Conservation (phyloP, 1,140 invertebrate species). For the Drosophila orosa region DNA sequence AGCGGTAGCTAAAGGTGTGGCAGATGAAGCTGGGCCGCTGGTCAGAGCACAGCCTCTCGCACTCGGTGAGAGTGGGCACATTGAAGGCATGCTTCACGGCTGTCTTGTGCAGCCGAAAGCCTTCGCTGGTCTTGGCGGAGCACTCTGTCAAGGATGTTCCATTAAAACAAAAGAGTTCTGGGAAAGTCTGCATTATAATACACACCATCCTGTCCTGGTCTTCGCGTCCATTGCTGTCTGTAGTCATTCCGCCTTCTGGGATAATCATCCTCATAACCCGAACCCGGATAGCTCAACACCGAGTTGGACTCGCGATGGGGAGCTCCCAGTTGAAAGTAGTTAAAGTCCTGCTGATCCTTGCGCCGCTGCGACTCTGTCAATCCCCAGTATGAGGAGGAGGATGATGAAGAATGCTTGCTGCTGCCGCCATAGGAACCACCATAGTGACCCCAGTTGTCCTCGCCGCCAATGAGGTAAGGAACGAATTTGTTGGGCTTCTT, state of each 20-base stretch:
- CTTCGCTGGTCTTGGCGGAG: slow-evolving; percentile 89
- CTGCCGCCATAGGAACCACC: slow-evolving; percentile 84
- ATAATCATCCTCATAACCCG: slow-evolving; percentile 71
- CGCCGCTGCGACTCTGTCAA: slow-evolving; percentile 67
- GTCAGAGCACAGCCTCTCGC: slow-evolving; percentile 89
- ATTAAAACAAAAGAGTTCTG: accelerated
- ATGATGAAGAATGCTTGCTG: slow-evolving; percentile 68
- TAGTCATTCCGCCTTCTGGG: slow-evolving; percentile 69
- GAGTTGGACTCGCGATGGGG: slow-evolving; percentile 63
- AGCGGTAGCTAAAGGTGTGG: slow-evolving; percentile 90
- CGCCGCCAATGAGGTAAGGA: slow-evolving; percentile 75
- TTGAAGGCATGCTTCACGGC: slow-evolving; percentile 87
- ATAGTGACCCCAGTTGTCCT: slow-evolving; percentile 79
- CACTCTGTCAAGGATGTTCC: slow-evolving; percentile 86
- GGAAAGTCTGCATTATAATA: background rate
- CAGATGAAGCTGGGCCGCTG: slow-evolving; percentile 88
- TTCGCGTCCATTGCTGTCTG: slow-evolving; percentile 71
- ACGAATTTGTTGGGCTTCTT: slow-evolving; percentile 78
- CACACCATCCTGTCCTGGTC: slow-evolving; percentile 81
- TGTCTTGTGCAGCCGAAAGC: slow-evolving; percentile 88
- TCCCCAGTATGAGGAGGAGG: slow-evolving; percentile 69
- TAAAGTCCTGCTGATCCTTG: slow-evolving; percentile 79
- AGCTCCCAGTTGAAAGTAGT: slow-evolving; percentile 77
- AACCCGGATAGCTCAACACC: slow-evolving; percentile 74
- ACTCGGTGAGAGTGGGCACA: slow-evolving; percentile 89